Conservation (phyloP, 2,113 vertebrate species). For the Perccottus glenii region DNA sequence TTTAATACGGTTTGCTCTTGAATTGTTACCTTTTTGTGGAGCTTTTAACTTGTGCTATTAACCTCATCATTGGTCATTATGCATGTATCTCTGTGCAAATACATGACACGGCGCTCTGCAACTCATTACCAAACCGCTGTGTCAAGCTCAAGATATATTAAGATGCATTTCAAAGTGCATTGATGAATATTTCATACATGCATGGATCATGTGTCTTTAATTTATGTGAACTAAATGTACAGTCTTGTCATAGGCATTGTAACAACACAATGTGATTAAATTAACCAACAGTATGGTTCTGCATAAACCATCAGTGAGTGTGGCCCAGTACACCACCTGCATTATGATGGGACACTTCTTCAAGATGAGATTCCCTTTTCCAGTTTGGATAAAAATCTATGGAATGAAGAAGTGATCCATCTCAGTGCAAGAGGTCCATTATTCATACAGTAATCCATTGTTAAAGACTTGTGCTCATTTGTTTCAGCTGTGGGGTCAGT, state of each 20-base stretch:
- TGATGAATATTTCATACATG: conserved; percentile 32
- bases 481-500: conserved; percentile 34
- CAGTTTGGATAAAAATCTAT: neutral
- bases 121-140: conserved; percentile 20
- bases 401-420: neutral
- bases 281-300: conserved; percentile 2
- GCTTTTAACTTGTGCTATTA: conserved; percentile 1
- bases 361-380: neutral
- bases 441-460: conserved; percentile 14
- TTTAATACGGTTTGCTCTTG: neutral
- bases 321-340: conserved; percentile 21
- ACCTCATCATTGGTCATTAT: conserved; percentile 30
- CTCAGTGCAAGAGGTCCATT: conserved; percentile 31
- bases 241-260: conserved; percentile 10
- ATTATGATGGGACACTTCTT: conserved; percentile 8
- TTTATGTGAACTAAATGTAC: conserved; percentile 14
- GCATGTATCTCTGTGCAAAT: conserved; percentile 31
- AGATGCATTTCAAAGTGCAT: conserved; percentile 30
- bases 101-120: conserved; percentile 13
- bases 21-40: neutral
- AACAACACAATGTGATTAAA: conserved; percentile 14
- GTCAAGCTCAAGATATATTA: conserved; percentile 20
- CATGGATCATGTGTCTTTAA: conserved; percentile 32
- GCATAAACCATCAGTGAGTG: conserved; percentile 20
- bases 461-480: conserved; percentile 23